These are phyloP conservation scores for Gymnarchus niloticus DNA, from an alignment of 2,113 vertebrate species.

Conservation along the genomic window DNA sequence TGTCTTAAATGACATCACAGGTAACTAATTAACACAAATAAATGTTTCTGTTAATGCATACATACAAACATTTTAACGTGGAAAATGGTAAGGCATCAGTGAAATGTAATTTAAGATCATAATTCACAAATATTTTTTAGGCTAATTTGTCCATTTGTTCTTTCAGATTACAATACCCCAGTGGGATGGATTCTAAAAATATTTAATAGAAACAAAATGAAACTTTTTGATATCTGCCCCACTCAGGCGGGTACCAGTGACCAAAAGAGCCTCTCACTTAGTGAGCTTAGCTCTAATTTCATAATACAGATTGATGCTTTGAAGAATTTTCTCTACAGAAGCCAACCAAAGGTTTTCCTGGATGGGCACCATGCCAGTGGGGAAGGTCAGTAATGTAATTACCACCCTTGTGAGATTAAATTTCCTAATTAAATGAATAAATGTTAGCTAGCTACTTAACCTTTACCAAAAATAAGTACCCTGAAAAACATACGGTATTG, in stretches of 20 bases:
- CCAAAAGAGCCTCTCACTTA: background rate
- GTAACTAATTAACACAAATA: background rate
- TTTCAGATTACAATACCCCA: background rate
- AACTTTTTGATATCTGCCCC: constrained; percentile 14
- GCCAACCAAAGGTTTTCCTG: background rate
- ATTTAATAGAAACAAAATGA: constrained; percentile 9
- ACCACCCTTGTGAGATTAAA: background rate
- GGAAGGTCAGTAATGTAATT: constrained; percentile 4
- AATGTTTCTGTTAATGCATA: background rate
- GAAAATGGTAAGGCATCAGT: background rate
- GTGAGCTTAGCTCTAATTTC: constrained; percentile 1
- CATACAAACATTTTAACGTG: background rate
- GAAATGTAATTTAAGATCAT: background rate
- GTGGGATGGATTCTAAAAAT: background rate
- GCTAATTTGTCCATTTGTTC: background rate
- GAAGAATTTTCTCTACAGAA: background rate
- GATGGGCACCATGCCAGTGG: background rate
- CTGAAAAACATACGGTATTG: no score
- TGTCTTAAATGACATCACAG: constrained; percentile 24
- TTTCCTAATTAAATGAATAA: background rate
- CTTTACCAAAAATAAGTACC: background rate
- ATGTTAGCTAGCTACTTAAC: background rate
- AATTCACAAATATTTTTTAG: background rate
- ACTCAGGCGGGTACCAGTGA: background rate
- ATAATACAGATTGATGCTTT: background rate